Conservation (phyloP, 2,797 vertebrate genomes). For the Myiothlypis coronata region DNA sequence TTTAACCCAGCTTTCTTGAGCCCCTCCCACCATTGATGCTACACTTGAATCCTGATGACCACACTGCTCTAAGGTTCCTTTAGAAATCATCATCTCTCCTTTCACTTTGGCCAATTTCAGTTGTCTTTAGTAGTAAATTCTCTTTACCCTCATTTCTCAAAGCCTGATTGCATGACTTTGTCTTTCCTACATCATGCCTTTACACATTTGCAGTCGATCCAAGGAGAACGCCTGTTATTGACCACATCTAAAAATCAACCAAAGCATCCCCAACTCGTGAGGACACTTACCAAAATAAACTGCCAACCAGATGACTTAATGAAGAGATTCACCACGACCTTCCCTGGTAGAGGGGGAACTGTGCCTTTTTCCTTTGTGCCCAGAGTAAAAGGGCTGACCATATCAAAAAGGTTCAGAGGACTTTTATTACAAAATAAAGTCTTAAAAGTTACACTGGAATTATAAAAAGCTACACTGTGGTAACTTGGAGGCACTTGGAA, state of each 20-base stretch:
- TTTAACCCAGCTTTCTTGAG: neutral
- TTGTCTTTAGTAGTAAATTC: neutral
- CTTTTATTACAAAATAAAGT: neutral
- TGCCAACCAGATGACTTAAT: neutral
- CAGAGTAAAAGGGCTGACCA: neutral
- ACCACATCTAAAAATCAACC: neutral
- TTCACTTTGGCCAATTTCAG: neutral
- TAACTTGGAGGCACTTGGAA: neutral
- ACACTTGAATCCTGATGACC: neutral
- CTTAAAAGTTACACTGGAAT: neutral
- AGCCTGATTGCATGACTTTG: neutral
- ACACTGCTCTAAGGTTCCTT: neutral
- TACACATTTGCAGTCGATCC: accelerated
- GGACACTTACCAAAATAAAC: neutral
- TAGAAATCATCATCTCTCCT: neutral
- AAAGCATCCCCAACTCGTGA: neutral
- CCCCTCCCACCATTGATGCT: neutral
- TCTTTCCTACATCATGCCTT: neutral
- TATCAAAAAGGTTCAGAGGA: accelerated
- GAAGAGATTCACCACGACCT: neutral
- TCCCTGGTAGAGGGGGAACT: neutral
- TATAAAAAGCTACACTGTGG: neutral
- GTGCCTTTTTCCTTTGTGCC: neutral
- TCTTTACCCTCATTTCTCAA: neutral
- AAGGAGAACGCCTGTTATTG: neutral